Evolutionary conservation across 2,797 vertebrate genomes (phyloP), one percentile per base, ranked within the genome.

Genomic region (Clarias laeviceps): DNA sequence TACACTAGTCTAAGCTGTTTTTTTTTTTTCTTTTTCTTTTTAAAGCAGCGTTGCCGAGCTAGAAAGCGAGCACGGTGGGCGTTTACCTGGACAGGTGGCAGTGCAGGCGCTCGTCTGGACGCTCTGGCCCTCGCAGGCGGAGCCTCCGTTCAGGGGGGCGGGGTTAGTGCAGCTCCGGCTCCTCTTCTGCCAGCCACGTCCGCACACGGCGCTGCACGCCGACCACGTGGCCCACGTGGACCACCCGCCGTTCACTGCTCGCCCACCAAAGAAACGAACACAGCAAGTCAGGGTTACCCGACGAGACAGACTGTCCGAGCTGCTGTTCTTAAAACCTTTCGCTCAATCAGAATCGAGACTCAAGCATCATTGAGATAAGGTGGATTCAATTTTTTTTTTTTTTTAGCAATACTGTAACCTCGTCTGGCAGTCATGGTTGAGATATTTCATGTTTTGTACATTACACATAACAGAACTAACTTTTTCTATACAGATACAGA

Each of bases 141-240:
- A 96, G 87, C 98, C 98, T 93, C 98, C 98, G 90, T 99, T 99
- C 95, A 99, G 96, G 94, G 98, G 98, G 15, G 98, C 97, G 90
- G 98, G 98, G 93, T 99, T 99, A 96, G 98, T 99, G 94, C 98
- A 99, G 92, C 96, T 99, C 91, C 98, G 96, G 94, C 97, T 99
- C 96, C 98, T 97, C 96, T 99, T 99, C 97, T 99, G 98, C 97
- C 97, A 98, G 93, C 98, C 98, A 87, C 97, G 96, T 94, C 98
- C 98, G 90, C 98, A 99, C 94, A 96, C 96, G 87, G 97, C 96
- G 88, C 98, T 99, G 96, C 98, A 99, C 93, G 97, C 95, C 68
- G 97, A 98, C 98, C 98, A 99, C 92, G 97, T 98, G 61, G 97
- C 97, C 98, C 98, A 99, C 37, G 97, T 98, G 89, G 98, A 99